phyloP scores from a whole-genome alignment of 2,888 invertebrate genomes.

The Drosophila paracracens region DNA sequence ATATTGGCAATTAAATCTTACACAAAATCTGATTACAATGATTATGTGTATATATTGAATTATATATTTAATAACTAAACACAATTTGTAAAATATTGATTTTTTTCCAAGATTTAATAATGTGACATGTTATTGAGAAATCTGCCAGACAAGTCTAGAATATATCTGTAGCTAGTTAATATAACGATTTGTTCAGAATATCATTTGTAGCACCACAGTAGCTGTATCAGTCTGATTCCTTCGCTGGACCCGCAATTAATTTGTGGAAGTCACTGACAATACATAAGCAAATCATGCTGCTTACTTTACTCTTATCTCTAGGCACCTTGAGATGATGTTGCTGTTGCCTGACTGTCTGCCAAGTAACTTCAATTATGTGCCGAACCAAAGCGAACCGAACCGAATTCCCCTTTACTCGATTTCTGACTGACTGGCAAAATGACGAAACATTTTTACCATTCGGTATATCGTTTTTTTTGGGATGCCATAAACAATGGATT shows the following conservation, averaged over 20 bases:
- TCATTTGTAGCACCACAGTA: slow-evolving; percentile 21
- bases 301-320: slow-evolving; percentile 8
- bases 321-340: slow-evolving; percentile 4
- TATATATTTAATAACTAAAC: neutral
- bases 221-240: slow-evolving; percentile 9
- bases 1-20: neutral
- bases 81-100: neutral
- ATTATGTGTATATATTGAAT: neutral
- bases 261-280: slow-evolving; percentile 35
- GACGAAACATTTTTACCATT: slow-evolving; percentile 70
- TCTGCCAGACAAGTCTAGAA: neutral
- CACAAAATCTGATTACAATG: neutral
- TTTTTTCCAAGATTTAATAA: neutral
- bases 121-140: neutral
- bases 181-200: neutral
- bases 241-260: slow-evolving; percentile 40
- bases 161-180: neutral
- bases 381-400: slow-evolving; percentile 48
- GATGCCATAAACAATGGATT: slow-evolving; percentile 76
- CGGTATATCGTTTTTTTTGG: slow-evolving; percentile 23
- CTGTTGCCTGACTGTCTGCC: slow-evolving; percentile 56
- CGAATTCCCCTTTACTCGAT: slow-evolving; percentile 32
- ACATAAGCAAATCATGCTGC: slow-evolving; percentile 47
- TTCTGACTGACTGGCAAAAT: slow-evolving; percentile 59
- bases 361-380: slow-evolving; percentile 54